A percentile compares a stretch with the other conserved stretches of the same genome.
These are phyloP conservation scores for Amblyteles armatorius DNA, from an alignment of 2,888 invertebrate genomes.

Conservation along the genomic window DNA sequence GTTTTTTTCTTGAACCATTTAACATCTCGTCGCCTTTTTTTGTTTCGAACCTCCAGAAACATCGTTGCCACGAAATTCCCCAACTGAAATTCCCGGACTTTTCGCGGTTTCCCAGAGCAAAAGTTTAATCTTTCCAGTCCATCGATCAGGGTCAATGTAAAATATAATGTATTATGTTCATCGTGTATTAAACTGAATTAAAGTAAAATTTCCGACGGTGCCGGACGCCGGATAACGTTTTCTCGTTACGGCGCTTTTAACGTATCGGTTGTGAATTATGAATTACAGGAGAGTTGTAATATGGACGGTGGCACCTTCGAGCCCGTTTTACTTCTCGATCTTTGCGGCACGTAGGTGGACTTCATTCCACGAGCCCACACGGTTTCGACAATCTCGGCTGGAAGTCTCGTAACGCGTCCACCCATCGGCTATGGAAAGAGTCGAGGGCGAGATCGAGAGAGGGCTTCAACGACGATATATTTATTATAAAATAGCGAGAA, in stretches of 20 bases:
- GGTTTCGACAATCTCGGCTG: constrained; percentile 70
- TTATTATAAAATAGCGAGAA: constrained; percentile 50
- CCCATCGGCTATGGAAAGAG: not conserved
- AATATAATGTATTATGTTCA: too few relatives aligned
- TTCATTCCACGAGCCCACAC: constrained; percentile 80
- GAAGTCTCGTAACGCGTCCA: constrained; percentile 37
- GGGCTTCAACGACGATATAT: constrained; percentile 13
- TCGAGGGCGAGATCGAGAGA: constrained; percentile 20
- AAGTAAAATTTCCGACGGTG: constrained; percentile 7
- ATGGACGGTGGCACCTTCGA: constrained; percentile 34
- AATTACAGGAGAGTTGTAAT: constrained; percentile 37
- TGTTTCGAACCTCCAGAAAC: not conserved
- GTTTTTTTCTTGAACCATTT: constrained; percentile 52
- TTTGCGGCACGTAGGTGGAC: constrained; percentile 67
- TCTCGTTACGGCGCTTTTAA: constrained; percentile 22
- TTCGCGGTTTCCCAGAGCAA: too few relatives aligned
- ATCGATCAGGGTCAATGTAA: too few relatives aligned
- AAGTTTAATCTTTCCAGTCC: too few relatives aligned
- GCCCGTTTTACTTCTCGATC: constrained; percentile 58
- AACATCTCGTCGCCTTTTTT: constrained; percentile 21
- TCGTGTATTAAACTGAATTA: too few relatives aligned
- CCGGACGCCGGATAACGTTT: not conserved
- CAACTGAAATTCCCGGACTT: too few relatives aligned
- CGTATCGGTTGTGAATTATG: constrained; percentile 40
- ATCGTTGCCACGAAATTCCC: too few relatives aligned